Percentiles rank a stretch among this genome's conserved stretches.
These are phyloP conservation scores for Leptopilina drosophilae DNA, from an alignment of 2,888 invertebrate genomes.

Conservation along the genomic window DNA sequence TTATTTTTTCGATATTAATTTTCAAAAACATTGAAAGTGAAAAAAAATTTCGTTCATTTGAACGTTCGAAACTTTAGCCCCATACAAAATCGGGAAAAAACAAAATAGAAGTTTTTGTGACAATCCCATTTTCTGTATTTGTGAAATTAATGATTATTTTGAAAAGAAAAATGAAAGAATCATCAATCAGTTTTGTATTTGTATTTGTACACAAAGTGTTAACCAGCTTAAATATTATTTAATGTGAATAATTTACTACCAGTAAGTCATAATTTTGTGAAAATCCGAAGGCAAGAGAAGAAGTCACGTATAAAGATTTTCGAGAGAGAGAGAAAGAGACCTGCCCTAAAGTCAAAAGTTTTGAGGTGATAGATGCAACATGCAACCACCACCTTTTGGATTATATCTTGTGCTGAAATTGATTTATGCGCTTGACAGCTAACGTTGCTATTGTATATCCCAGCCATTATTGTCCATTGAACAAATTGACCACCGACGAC, in stretches of 20 bases:
- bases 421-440: slow-evolving; percentile 67
- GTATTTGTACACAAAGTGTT: not conserved
- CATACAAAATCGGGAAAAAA: too few species aligned
- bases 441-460: slow-evolving; percentile 57
- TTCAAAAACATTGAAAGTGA: too few species aligned
- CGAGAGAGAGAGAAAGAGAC: not conserved
- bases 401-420: slow-evolving; percentile 63
- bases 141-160: too few species aligned
- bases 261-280: not conserved
- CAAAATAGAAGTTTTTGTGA: too few species aligned
- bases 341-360: slow-evolving; percentile 10
- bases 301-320: slow-evolving; percentile 31
- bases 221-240: slow-evolving; percentile 12
- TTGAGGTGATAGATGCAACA: slow-evolving; percentile 25
- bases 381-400: slow-evolving; percentile 55
- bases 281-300: slow-evolving; percentile 5
- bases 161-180: not conserved
- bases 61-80: too few species aligned
- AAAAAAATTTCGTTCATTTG: too few species aligned
- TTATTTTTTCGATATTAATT: too few species aligned
- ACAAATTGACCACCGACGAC: slow-evolving; percentile 70
- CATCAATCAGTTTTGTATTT: not conserved
- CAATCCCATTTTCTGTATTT: too few species aligned
- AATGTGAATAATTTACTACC: not conserved
- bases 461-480: slow-evolving; percentile 67